A percentile compares a stretch with the other conserved stretches of the same genome.
These are phyloP conservation scores for Acanthornis magna DNA, from an alignment of 2,797 vertebrate species.

Conservation along the genomic window DNA sequence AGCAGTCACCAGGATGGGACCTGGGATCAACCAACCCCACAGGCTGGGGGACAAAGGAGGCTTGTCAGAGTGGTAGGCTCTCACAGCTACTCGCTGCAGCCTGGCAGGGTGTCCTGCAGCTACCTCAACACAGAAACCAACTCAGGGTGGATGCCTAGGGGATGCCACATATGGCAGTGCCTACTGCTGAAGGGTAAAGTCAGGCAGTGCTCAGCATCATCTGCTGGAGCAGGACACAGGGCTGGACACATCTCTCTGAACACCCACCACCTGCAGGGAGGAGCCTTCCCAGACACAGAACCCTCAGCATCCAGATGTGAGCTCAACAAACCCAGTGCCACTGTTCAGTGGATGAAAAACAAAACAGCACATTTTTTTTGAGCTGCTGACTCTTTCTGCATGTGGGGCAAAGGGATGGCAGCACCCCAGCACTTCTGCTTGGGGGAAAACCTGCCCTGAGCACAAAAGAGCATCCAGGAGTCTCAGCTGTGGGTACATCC, in stretches of 20 bases:
- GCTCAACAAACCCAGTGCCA: background rate
- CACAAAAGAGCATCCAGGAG: background rate
- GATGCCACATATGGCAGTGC: background rate
- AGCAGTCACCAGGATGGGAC: background rate
- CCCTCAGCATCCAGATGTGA: background rate
- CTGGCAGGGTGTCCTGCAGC: background rate
- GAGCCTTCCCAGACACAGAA: background rate
- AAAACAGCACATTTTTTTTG: background rate
- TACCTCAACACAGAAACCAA: background rate
- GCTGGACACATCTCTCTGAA: background rate
- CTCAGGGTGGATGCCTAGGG: background rate
- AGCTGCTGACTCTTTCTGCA: background rate
- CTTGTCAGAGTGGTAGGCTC: background rate
- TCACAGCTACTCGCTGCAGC: background rate
- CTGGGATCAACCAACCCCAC: background rate
- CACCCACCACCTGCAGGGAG: background rate
- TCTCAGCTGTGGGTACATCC: background rate
- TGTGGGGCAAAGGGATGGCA: background rate
- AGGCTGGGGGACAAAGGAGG: background rate
- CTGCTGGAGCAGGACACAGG: background rate
- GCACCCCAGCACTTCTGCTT: background rate
- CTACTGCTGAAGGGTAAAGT: background rate
- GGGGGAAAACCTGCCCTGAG: background rate
- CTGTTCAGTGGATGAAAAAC: background rate
- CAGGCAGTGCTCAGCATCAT: background rate